phyloP scores from a whole-genome alignment of 2,797 vertebrate species.

The Poeciliopsis presidionis region DNA sequence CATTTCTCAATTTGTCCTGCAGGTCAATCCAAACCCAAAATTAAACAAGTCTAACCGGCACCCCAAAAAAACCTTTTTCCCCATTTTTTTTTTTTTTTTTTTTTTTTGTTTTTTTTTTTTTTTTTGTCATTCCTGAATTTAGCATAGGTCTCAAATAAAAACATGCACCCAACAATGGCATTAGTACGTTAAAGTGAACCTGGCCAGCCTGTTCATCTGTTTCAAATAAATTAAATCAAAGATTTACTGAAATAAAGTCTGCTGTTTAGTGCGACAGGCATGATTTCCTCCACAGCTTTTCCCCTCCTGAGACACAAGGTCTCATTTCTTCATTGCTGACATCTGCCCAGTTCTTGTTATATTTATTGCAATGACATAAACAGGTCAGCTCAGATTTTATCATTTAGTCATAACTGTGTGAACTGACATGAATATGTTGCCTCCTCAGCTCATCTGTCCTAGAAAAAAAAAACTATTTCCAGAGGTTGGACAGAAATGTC shows the following conservation, averaged over 20 bases:
- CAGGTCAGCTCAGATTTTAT: slow-evolving; percentile 4
- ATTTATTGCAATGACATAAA: background rate
- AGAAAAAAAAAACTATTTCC: background rate
- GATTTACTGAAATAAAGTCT: background rate
- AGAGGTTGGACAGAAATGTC: background rate
- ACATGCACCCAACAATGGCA: background rate
- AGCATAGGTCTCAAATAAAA: background rate
- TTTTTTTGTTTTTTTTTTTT: no score
- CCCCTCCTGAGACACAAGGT: background rate
- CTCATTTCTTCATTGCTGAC: background rate
- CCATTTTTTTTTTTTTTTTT: no score
- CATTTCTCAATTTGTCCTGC: no score
- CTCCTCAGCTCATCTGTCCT: background rate
- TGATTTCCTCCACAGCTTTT: background rate
- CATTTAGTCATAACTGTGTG: background rate
- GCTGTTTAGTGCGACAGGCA: background rate
- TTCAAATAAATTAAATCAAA: background rate
- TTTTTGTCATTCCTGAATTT: background rate
- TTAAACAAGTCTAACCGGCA: no score
- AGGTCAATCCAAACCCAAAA: no score
- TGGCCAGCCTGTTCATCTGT: background rate
- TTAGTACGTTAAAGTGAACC: background rate
- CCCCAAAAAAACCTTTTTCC: no score
- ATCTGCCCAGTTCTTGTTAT: background rate
- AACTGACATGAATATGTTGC: background rate